A percentile compares a stretch with the other conserved stretches of the same genome.
phyloP scores from a whole-genome alignment of 23 tunicate species.

The Halocynthia roretzi region DNA sequence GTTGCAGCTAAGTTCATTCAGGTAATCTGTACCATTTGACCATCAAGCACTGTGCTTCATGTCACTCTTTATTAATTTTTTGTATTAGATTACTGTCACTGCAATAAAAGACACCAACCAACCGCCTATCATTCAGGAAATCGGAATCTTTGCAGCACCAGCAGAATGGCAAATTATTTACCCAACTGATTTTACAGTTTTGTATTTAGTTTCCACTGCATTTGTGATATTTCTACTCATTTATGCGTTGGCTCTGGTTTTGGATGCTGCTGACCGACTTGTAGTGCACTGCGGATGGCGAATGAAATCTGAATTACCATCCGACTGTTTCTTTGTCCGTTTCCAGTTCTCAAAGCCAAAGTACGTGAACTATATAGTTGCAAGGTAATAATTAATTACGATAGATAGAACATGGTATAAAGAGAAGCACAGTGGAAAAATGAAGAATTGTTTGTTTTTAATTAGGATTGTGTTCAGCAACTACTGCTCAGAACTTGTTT shows the following conservation, averaged over 20 bases:
- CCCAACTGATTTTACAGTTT: constrained; percentile 44
- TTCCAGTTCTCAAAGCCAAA: background rate
- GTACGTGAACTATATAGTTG: too few relatives aligned
- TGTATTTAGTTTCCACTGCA: background rate
- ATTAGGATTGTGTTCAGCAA: too few relatives aligned
- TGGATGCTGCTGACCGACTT: constrained; percentile 4
- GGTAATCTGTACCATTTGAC: constrained; percentile 15
- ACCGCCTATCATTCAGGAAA: constrained; percentile 41
- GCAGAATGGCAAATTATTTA: constrained; percentile 26
- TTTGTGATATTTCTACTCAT: background rate
- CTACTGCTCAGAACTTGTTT: too few relatives aligned
- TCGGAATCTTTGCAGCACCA: constrained; percentile 22
- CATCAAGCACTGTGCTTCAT: background rate
- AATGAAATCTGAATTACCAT: background rate
- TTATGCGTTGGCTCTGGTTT: background rate
- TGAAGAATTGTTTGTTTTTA: too few relatives aligned
- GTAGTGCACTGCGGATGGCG: constrained; percentile 5
- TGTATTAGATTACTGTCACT: constrained; percentile 26
- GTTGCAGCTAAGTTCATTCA: constrained; percentile 41
- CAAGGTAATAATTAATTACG: too few relatives aligned
- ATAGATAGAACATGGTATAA: too few relatives aligned
- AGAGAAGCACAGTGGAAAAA: too few relatives aligned
- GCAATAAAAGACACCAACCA: constrained; percentile 11
- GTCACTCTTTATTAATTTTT: background rate
- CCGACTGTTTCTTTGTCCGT: background rate